Conservation (phyloP, 2,797 vertebrate genomes). For the Rousettus madagascariensis region DNA sequence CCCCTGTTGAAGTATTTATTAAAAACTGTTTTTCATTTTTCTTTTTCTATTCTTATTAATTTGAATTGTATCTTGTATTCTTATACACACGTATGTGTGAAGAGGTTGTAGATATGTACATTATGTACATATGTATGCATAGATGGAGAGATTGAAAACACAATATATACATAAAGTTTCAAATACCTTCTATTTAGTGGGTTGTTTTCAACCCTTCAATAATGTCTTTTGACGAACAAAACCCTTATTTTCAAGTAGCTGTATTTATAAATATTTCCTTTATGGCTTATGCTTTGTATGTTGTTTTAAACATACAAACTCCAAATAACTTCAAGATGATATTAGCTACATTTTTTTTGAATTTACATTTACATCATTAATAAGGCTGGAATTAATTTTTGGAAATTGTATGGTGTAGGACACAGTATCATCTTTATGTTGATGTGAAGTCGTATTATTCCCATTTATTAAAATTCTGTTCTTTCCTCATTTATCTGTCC, state of each 20-base stretch:
- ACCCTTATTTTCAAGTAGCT: background rate
- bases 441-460: background rate
- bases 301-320: background rate
- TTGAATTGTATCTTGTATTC: background rate
- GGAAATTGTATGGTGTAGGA: background rate
- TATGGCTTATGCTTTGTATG: background rate
- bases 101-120: background rate
- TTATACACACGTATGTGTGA: background rate
- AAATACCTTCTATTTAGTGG: background rate
- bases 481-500: background rate
- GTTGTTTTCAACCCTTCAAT: background rate
- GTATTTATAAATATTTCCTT: background rate
- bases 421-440: background rate
- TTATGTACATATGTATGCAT: background rate
- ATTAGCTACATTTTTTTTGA: background rate
- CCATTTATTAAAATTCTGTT: background rate
- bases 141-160: background rate
- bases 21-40: background rate
- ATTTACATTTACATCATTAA: background rate
- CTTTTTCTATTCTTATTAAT: background rate
- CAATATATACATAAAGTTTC: background rate
- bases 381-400: background rate
- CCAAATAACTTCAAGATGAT: background rate
- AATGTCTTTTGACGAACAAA: background rate
- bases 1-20: background rate